Percentiles rank a stretch among this genome's conserved stretches.
These are phyloP conservation scores for Picathartes gymnocephalus DNA, from an alignment of 2,113 vertebrate species.

Conservation along the genomic window DNA sequence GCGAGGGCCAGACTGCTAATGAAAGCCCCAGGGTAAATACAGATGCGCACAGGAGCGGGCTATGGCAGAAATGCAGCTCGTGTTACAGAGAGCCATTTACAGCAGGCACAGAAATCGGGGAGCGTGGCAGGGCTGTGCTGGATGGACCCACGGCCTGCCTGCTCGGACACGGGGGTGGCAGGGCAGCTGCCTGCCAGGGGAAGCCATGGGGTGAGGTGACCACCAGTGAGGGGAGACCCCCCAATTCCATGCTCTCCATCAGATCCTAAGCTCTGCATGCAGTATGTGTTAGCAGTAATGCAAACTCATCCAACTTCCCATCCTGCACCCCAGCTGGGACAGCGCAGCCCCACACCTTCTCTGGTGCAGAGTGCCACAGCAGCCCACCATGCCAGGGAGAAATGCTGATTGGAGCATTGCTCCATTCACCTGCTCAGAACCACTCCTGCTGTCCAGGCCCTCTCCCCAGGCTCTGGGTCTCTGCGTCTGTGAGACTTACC, in stretches of 20 bases:
- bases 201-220: neutral
- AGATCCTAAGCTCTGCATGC: neutral
- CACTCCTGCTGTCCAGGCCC: accelerated
- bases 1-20: neutral
- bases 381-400: accelerated
- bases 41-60: neutral
- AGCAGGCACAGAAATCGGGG: neutral
- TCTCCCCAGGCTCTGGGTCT: neutral
- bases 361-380: too few species aligned
- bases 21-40: conserved; percentile 19
- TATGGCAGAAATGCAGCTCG: conserved; percentile 43
- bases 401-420: neutral
- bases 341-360: neutral
- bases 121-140: neutral
- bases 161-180: neutral
- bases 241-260: neutral
- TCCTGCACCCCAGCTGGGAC: accelerated
- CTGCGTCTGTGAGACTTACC: neutral
- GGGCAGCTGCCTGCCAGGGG: neutral
- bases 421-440: neutral
- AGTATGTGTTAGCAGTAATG: neutral
- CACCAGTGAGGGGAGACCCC: accelerated
- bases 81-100: conserved; percentile 34
- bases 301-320: neutral
- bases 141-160: neutral